A percentile compares a stretch with the other conserved stretches of the same genome.
Evolutionary conservation across 2,113 vertebrate genomes (phyloP).

Genomic region (Hydropotes inermis): DNA sequence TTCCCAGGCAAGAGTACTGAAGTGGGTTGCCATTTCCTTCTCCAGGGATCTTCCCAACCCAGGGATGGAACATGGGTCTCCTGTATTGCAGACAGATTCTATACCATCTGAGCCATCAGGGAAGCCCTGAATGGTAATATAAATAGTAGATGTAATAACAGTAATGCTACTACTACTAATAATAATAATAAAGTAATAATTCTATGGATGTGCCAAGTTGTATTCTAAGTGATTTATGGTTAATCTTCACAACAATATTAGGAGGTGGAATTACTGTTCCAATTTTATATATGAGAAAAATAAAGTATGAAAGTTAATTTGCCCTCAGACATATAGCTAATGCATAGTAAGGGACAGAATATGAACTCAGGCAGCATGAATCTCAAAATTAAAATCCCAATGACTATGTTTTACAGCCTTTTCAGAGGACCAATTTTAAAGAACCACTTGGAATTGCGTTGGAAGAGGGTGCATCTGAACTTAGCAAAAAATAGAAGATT

Average conservation of each 20-base stretch:
- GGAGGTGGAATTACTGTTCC: not conserved
- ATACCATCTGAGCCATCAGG: too few species aligned
- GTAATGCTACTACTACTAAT: too few species aligned
- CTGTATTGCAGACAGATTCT: too few species aligned
- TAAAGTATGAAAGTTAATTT: not conserved
- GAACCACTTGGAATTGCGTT: not conserved
- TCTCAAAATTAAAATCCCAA: not conserved
- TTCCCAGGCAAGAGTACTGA: too few species aligned
- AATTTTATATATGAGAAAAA: not conserved
- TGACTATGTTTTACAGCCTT: not conserved
- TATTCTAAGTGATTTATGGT: not conserved
- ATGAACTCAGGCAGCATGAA: not conserved
- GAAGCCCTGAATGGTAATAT: not conserved
- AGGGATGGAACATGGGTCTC: too few species aligned
- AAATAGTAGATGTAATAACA: not conserved
- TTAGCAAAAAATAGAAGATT: not conserved
- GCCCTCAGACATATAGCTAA: not conserved
- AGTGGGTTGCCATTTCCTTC: too few species aligned
- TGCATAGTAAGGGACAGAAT: not conserved
- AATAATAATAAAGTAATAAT: not conserved
- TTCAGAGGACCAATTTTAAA: not conserved
- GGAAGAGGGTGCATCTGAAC: not conserved
- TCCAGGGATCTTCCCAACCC: too few species aligned
- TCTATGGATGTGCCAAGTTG: not conserved
- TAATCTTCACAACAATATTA: not conserved